phyloP scores from a whole-genome alignment of 2,797 vertebrate genomes.

The Crocidura indochinensis region DNA sequence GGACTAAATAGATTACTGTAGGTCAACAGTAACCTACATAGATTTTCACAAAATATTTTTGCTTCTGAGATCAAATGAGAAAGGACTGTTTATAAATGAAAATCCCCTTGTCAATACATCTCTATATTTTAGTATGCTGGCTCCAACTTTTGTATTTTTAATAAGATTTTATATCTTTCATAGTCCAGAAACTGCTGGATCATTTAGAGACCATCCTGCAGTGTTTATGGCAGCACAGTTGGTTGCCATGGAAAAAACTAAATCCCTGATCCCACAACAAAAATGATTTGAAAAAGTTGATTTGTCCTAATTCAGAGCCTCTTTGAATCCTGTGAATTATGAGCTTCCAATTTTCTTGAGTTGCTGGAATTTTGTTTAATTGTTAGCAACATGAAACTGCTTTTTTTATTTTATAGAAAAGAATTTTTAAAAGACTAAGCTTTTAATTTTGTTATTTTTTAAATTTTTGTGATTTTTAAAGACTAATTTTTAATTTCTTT shows the following conservation, averaged over 20 bases:
- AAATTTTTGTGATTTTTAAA: not conserved
- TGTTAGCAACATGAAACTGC: slow-evolving; percentile 73
- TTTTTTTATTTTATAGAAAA: slow-evolving; percentile 58
- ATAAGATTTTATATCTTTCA: slow-evolving; percentile 69
- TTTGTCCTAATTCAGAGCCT: slow-evolving; percentile 72
- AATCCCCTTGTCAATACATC: slow-evolving; percentile 16
- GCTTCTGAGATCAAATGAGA: slow-evolving; percentile 47
- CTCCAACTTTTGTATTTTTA: slow-evolving; percentile 70
- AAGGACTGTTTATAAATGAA: slow-evolving; percentile 62
- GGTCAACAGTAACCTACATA: slow-evolving; percentile 6
- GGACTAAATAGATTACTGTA: not conserved
- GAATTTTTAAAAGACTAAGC: slow-evolving; percentile 9
- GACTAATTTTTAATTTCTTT: too few relatives aligned
- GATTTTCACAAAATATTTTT: slow-evolving; percentile 53
- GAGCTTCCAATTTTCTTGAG: slow-evolving; percentile 73
- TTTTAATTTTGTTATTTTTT: slow-evolving; percentile 52
- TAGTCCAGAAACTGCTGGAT: slow-evolving; percentile 65
- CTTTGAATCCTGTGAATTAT: slow-evolving; percentile 58
- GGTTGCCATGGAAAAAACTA: slow-evolving; percentile 82
- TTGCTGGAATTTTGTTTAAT: slow-evolving; percentile 76
- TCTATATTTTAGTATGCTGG: slow-evolving; percentile 38
- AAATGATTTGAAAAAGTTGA: slow-evolving; percentile 70
- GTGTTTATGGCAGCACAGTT: slow-evolving; percentile 76
- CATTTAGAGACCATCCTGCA: slow-evolving; percentile 66
- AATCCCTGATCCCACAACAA: slow-evolving; percentile 71